Conservation (phyloP, 2,888 invertebrate genomes). For the Mechanitis messenoides region DNA sequence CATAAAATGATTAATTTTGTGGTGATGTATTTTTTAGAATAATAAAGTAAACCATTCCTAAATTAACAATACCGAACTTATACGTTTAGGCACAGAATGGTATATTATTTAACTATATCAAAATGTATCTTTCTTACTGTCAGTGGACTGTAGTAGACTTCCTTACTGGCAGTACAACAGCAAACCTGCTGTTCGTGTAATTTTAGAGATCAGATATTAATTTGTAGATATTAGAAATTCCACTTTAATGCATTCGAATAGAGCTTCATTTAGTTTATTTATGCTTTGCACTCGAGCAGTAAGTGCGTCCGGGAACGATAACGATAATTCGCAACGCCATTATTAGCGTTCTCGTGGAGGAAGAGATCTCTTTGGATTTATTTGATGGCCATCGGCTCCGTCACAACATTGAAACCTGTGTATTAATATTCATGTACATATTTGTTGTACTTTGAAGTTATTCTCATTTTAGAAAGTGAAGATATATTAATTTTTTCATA, state of each 20-base stretch:
- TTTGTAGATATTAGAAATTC: slow-evolving; percentile 9
- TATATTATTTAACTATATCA: slow-evolving; percentile 23
- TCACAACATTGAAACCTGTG: slow-evolving; percentile 23
- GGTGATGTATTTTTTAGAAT: slow-evolving; percentile 1
- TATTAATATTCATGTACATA: too few species aligned
- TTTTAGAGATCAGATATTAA: slow-evolving; percentile 20
- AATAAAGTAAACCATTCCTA: background rate
- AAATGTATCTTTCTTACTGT: slow-evolving; percentile 28
- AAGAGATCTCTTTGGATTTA: slow-evolving; percentile 35
- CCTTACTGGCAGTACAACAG: too few species aligned
- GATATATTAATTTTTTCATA: too few species aligned
- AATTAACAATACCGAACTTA: background rate
- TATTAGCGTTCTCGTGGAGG: slow-evolving; percentile 39
- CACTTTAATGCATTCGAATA: slow-evolving; percentile 13
- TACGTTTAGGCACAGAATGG: background rate
- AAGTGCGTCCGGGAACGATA: slow-evolving; percentile 31
- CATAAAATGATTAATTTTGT: slow-evolving; percentile 20
- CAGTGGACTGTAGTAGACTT: slow-evolving; percentile 1
- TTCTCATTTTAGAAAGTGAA: too few species aligned
- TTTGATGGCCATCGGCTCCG: slow-evolving; percentile 30
- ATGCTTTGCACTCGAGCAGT: slow-evolving; percentile 17
- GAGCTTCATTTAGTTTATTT: slow-evolving; percentile 18
- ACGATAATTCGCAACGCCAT: slow-evolving; percentile 42
- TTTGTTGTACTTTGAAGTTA: too few species aligned
- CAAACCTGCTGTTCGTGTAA: slow-evolving; percentile 22